phyloP scores from a whole-genome alignment of 64 coral and sea anemone species.

The Porites australiensis region DNA sequence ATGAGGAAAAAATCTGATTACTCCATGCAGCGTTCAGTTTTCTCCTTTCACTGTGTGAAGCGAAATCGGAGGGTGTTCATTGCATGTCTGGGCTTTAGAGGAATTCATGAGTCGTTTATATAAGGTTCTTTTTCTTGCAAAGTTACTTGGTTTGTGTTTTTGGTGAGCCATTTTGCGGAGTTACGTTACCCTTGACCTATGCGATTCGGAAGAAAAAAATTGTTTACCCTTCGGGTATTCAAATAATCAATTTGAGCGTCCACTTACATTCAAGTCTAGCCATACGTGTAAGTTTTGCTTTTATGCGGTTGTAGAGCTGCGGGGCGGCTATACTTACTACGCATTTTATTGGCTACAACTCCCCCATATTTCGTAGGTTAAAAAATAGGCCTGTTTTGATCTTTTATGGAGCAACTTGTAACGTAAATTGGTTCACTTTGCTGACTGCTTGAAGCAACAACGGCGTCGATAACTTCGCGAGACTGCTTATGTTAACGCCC shows the following conservation, averaged over 20 bases:
- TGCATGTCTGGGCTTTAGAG: not conserved
- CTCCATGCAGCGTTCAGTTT: not conserved
- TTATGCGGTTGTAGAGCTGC: not conserved
- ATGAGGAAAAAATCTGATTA: slow-evolving; percentile 9
- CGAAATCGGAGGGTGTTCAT: not conserved
- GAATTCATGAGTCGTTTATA: slow-evolving; percentile 17
- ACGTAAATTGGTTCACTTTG: slow-evolving; percentile 15
- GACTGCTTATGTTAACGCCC: not conserved
- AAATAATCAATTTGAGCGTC: not conserved
- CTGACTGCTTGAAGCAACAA: not conserved
- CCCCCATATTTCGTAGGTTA: too few species aligned
- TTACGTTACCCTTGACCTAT: slow-evolving; percentile 39
- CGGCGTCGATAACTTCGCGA: too few species aligned
- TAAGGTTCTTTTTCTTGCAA: not conserved
- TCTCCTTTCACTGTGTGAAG: not conserved
- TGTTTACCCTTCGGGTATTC: slow-evolving; percentile 26
- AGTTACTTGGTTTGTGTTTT: not conserved
- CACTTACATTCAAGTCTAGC: not conserved
- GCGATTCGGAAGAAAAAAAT: not conserved
- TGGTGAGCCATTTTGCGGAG: not conserved
- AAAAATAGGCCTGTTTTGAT: not conserved
- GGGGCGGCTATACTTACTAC: not conserved
- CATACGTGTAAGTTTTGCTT: not conserved
- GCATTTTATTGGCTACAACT: not conserved
- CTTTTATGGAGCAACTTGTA: not conserved